Conservation (phyloP, 1,140 invertebrate genomes). For the Solenopsis invicta region DNA sequence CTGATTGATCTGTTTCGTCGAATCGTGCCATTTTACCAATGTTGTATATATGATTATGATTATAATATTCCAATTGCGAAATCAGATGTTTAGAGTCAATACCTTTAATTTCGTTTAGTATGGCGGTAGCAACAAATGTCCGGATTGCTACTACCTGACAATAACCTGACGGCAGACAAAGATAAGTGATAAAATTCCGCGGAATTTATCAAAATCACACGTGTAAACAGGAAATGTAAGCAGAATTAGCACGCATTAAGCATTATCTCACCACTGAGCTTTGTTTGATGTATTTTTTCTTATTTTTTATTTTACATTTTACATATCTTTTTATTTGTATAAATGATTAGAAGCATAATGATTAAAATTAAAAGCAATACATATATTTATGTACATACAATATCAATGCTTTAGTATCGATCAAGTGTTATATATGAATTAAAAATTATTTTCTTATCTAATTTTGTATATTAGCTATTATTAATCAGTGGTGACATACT, state of each 20-base stretch:
- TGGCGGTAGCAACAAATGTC: constrained; percentile 72
- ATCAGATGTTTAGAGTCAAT: constrained; percentile 73
- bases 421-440: neutral
- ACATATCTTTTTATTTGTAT: neutral
- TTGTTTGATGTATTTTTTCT: neutral
- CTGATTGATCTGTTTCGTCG: constrained; percentile 73
- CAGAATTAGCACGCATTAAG: neutral
- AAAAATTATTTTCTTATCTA: neutral
- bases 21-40: constrained; percentile 81
- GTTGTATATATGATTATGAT: constrained; percentile 78
- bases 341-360: neutral
- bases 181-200: constrained; percentile 50
- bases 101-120: constrained; percentile 68
- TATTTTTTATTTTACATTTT: neutral
- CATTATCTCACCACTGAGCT: constrained; percentile 53
- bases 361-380: neutral
- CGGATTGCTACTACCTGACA: constrained; percentile 76
- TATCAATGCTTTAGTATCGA: neutral
- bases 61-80: constrained; percentile 63
- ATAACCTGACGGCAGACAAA: constrained; percentile 71
- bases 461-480: neutral
- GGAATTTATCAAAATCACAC: constrained; percentile 31
- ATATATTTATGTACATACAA: neutral
- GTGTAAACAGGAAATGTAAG: constrained; percentile 1
- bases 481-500: constrained; percentile 39